Percentiles rank a stretch among this genome's conserved stretches.
These are phyloP conservation scores for Parus major DNA, from an alignment of 2,113 vertebrate genomes.

Conservation along the genomic window DNA sequence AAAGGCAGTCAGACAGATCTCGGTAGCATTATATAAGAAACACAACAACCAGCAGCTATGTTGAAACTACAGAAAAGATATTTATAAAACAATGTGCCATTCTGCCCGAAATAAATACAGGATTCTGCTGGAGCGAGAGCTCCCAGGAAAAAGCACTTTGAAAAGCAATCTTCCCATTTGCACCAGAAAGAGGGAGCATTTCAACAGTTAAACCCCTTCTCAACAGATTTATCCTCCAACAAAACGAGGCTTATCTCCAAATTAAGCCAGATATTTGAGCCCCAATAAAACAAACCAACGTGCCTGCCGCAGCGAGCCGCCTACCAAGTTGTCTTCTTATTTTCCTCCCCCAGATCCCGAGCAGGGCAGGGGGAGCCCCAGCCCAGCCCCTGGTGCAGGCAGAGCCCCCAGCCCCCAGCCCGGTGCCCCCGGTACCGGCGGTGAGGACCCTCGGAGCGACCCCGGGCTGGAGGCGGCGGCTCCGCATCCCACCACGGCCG, in stretches of 20 bases:
- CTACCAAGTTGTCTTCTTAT: not conserved
- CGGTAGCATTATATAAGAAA: conserved; percentile 52
- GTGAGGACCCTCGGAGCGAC: not conserved
- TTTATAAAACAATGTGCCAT: conserved; percentile 58
- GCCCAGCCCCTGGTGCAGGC: not conserved
- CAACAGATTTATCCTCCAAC: conserved; percentile 45
- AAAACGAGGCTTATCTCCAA: conserved; percentile 40
- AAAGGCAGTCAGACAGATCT: conserved; percentile 2
- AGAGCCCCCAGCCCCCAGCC: not conserved
- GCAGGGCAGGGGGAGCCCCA: not conserved
- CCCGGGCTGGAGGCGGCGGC: not conserved
- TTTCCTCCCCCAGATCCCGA: not conserved
- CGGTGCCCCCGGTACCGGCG: not conserved
- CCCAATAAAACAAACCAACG: conserved; percentile 29
- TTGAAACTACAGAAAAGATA: conserved; percentile 53
- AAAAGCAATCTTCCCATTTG: conserved; percentile 33
- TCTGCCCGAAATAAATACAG: conserved; percentile 57
- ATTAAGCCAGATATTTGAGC: conserved; percentile 55
- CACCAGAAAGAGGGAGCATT: conserved; percentile 45
- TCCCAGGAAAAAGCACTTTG: conserved; percentile 42
- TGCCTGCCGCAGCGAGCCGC: not conserved
- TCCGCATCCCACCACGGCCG: not conserved
- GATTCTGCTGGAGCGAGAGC: not conserved
- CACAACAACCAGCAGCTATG: conserved; percentile 44
- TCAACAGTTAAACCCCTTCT: conserved; percentile 55